These are phyloP conservation scores for Morone saxatilis DNA, from an alignment of 2,113 vertebrate genomes.

Conservation along the genomic window DNA sequence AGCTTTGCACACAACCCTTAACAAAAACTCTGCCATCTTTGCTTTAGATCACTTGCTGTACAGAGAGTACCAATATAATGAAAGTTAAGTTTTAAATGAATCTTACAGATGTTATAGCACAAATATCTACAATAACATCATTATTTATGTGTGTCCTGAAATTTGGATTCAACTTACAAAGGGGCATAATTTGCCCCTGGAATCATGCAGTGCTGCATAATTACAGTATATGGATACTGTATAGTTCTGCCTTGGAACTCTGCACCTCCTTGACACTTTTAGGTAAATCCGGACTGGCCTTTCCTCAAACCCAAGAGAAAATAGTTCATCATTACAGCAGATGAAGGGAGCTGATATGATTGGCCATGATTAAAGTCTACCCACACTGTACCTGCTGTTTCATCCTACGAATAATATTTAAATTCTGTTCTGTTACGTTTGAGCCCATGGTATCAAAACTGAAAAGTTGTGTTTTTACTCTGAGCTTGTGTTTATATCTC, in stretches of 20 bases:
- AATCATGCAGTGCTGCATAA: background rate
- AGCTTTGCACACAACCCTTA: background rate
- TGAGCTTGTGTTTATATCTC: background rate
- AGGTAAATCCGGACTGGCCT: background rate
- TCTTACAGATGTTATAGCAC: background rate
- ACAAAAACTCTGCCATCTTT: background rate
- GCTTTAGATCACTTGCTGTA: background rate
- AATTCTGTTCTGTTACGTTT: background rate
- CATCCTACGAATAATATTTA: background rate
- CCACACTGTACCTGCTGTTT: conserved; percentile 25
- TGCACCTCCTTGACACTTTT: conserved; percentile 1
- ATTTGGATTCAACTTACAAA: background rate
- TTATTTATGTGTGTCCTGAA: background rate
- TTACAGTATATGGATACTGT: background rate
- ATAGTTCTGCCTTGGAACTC: conserved; percentile 2
- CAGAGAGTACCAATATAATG: background rate
- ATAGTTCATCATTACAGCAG: background rate
- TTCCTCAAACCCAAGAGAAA: background rate
- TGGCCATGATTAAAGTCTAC: background rate
- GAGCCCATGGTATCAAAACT: background rate
- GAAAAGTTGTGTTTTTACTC: background rate
- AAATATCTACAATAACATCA: background rate
- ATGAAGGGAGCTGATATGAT: background rate
- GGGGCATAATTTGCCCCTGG: background rate
- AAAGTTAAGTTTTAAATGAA: background rate